These are phyloP conservation scores for Urophycis tenuis DNA, from an alignment of 2,797 vertebrate genomes.

Conservation along the genomic window DNA sequence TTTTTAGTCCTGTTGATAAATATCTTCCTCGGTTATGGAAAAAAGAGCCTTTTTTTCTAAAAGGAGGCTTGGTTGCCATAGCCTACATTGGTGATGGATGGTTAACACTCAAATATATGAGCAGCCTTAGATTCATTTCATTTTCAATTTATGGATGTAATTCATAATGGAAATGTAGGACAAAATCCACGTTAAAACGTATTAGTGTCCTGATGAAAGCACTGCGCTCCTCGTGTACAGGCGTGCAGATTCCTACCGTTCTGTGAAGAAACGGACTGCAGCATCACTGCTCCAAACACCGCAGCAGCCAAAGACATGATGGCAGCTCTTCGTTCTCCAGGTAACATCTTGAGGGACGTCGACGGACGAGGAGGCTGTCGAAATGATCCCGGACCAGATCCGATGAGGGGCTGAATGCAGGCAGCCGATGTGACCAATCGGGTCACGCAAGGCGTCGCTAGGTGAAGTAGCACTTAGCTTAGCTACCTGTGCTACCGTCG, in stretches of 20 bases:
- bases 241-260: constrained; percentile 61
- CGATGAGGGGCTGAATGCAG: constrained; percentile 15
- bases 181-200: constrained; percentile 9
- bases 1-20: neutral
- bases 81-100: constrained; percentile 5
- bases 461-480: constrained; percentile 38
- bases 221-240: neutral
- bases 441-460: constrained; percentile 50
- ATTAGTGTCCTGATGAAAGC: constrained; percentile 15
- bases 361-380: constrained; percentile 45
- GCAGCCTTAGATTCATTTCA: constrained; percentile 1
- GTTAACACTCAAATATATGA: constrained; percentile 8
- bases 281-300: constrained; percentile 63
- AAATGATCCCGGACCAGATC: constrained; percentile 19
- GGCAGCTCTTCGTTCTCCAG: constrained; percentile 56
- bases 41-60: neutral
- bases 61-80: neutral
- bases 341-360: constrained; percentile 58
- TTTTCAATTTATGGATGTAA: neutral
- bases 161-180: constrained; percentile 16
- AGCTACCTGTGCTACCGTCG: constrained; percentile 48
- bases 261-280: constrained; percentile 68
- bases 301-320: constrained; percentile 63
- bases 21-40: neutral
- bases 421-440: constrained; percentile 35